These are phyloP conservation scores for Poliocrania exsul DNA, from an alignment of 2,797 vertebrate genomes.

Conservation along the genomic window DNA sequence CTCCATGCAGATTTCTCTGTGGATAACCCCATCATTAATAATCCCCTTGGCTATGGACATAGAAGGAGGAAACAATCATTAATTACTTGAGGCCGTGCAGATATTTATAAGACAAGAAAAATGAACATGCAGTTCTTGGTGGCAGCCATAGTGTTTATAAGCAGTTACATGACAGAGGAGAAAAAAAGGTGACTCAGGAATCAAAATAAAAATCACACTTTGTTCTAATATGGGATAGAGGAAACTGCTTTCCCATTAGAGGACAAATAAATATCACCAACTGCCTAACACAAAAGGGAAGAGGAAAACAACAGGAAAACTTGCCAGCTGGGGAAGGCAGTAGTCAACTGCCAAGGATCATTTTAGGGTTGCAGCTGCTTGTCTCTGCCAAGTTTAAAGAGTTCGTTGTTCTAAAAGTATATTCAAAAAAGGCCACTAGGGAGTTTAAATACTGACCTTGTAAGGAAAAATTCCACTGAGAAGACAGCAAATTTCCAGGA, in stretches of 20 bases:
- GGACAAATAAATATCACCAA: constrained; percentile 26
- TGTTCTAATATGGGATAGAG: not conserved
- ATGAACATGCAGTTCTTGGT: not conserved
- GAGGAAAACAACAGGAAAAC: constrained; percentile 51
- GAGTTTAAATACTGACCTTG: constrained; percentile 57
- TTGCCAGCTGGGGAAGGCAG: not conserved
- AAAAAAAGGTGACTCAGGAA: not conserved
- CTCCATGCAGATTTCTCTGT: not conserved
- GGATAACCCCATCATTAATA: not conserved
- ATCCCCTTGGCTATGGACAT: not conserved
- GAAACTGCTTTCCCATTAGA: not conserved
- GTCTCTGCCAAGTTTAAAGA: not conserved
- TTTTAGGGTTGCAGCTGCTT: constrained; percentile 1
- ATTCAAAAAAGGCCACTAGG: not conserved
- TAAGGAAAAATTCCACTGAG: constrained; percentile 48
- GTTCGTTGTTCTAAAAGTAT: constrained; percentile 27
- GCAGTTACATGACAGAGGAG: fast-evolving
- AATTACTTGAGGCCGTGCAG: not conserved
- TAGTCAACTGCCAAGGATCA: not conserved
- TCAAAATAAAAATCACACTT: constrained; percentile 14
- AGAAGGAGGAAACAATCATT: not conserved
- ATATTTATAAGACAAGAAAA: not conserved
- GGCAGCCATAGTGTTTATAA: not conserved
- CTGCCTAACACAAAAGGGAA: not conserved
- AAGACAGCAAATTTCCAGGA: not conserved